These are phyloP conservation scores for Sinocyclocheilus rhinocerous DNA, from an alignment of 2,113 vertebrate genomes.

Conservation along the genomic window DNA sequence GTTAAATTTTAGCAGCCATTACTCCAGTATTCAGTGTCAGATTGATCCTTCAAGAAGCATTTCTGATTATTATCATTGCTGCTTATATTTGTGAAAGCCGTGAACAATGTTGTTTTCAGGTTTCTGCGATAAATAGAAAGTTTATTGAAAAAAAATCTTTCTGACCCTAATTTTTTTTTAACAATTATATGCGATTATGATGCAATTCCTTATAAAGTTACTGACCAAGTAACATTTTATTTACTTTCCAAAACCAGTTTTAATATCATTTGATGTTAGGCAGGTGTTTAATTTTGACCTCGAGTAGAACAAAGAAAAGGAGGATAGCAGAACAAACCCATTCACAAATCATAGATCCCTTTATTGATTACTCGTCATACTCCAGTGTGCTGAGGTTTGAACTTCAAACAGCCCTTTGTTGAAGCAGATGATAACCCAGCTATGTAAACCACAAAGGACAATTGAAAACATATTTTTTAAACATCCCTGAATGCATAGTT, in stretches of 20 bases:
- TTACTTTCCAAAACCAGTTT: neutral
- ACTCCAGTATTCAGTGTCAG: neutral
- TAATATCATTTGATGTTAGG: neutral
- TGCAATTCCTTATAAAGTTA: neutral
- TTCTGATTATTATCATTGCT: neutral
- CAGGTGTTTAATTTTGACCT: neutral
- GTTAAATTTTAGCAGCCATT: neutral
- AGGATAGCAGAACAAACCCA: conserved; percentile 12
- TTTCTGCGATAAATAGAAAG: no score
- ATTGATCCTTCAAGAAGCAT: neutral
- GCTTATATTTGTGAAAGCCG: neutral
- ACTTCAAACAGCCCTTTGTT: conserved; percentile 12
- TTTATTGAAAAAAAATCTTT: neutral
- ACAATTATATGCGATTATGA: neutral
- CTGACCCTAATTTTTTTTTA: neutral
- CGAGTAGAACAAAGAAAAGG: neutral
- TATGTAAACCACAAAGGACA: conserved; percentile 3
- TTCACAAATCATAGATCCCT: conserved; percentile 12
- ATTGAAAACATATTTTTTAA: conserved; percentile 16
- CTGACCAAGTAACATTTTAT: neutral
- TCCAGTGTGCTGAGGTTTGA: conserved; percentile 20
- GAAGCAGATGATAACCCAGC: conserved; percentile 29
- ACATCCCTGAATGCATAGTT: conserved; percentile 5
- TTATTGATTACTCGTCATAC: conserved; percentile 11
- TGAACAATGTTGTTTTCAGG: no score